Evolutionary conservation across 2,888 invertebrate species (phyloP).

Genomic region (Caenorhabditis sinica): DNA sequence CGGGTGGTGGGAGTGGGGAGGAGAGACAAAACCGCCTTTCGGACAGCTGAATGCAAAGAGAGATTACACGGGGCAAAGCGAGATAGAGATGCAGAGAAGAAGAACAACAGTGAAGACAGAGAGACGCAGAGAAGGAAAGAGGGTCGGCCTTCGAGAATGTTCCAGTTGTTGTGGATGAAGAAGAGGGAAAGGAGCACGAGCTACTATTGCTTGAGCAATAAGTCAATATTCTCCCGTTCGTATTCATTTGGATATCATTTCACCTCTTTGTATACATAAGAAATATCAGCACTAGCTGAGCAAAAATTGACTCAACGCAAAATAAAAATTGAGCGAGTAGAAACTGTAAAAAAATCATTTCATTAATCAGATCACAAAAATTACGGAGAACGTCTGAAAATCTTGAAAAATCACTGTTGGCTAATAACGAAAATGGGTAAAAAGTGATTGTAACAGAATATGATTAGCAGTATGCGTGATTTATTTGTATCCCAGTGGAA

Average conservation of each 20-base stretch:
- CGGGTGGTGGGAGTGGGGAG: not conserved
- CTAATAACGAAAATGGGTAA: not conserved
- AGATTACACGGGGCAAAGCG: slow-evolving; percentile 9
- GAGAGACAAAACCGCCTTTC: not conserved
- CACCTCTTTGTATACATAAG: not conserved
- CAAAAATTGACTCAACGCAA: not conserved
- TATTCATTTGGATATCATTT: too few species aligned
- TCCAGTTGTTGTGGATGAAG: slow-evolving; percentile 24
- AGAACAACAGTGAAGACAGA: not conserved
- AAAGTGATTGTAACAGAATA: not conserved
- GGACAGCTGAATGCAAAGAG: slow-evolving; percentile 39
- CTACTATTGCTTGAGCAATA: not conserved
- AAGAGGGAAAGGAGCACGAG: not conserved
- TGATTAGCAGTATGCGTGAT: not conserved
- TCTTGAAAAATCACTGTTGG: not conserved
- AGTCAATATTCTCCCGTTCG: not conserved
- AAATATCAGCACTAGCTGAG: not conserved
- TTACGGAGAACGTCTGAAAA: not conserved
- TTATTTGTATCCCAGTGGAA: slow-evolving; percentile 53
- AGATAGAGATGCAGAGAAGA: slow-evolving; percentile 24
- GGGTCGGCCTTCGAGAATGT: slow-evolving; percentile 49
- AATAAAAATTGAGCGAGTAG: not conserved
- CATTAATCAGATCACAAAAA: slow-evolving; percentile 3
- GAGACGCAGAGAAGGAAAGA: slow-evolving; percentile 38
- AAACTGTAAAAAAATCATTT: not conserved